Evolutionary conservation across 1,140 invertebrate species (phyloP), one percentile per base, ranked within the genome.

Genomic region (Hycleus cichorii): DNA sequence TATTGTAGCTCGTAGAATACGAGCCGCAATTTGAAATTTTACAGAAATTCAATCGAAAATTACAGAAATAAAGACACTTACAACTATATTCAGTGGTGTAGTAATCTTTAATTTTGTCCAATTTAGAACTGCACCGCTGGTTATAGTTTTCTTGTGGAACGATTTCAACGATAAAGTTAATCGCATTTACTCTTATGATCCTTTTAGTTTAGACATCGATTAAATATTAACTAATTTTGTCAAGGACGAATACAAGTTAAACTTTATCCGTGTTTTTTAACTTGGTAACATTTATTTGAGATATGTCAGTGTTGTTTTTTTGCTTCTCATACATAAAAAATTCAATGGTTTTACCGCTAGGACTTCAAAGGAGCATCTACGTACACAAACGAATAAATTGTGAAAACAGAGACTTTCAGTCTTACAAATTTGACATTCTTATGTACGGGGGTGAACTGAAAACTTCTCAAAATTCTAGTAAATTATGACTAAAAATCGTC

Each of bases 351-450:
- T 18, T 18, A 18, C 18, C 18, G 18, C 18, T 18, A 18, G 18
- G 18, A 18, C 18, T 18, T 18, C 18, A 18, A 18, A 18, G 18
- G 18, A 18, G 18, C 18, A 18, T 18, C 18, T 18, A 18, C 18
- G 18, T 18, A 18, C 18, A 18, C 18, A 18, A 18, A 18, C 2
- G 44, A 12, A 12, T 47, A 4, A n/a, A n/a, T 42, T 10, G 10
- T 42, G 11, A 42, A 10, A n/a, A 42, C 11, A 49, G 60, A 64
- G 64, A 64, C 64, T 65, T 65, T 67, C 66, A 67, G 66, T 67
- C 66, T 67, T 67, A 52, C 46, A 11, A n/a, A 10, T 42, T 49
- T 49, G 24, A 18, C 10, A 42, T 49, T 44, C 25, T 57, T 57
- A 48, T 57, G 38, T 18, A 18, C 18, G 18, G 18, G 18, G 18